Evolutionary conservation across 2,797 vertebrate genomes (phyloP).

Genomic region (Pachyuromys duprasi): DNA sequence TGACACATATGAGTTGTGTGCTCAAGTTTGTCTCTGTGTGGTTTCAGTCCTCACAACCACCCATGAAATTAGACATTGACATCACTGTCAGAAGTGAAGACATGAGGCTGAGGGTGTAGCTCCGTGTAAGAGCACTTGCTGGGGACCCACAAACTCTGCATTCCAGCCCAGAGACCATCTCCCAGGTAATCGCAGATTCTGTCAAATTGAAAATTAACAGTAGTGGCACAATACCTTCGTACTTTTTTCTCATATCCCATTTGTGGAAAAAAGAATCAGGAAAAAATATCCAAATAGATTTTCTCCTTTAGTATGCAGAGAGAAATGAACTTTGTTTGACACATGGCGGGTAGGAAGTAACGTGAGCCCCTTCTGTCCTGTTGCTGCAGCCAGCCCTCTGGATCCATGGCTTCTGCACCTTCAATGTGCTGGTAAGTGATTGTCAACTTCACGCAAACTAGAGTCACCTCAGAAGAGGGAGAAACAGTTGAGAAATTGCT

Average conservation of each 20-base stretch:
- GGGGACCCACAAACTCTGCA: neutral
- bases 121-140: neutral
- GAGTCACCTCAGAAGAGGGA: neutral
- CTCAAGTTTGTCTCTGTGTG: neutral
- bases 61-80: neutral
- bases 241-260: neutral
- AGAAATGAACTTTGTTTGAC: neutral
- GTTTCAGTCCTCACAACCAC: neutral
- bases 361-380: fast-evolving
- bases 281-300: neutral
- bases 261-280: neutral
- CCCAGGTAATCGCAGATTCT: neutral
- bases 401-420: neutral
- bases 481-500: neutral
- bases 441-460: neutral
- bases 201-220: neutral
- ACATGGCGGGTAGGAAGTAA: too few species aligned
- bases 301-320: neutral
- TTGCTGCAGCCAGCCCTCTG: neutral
- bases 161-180: neutral
- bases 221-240: neutral
- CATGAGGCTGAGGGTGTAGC: neutral
- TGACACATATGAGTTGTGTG: neutral
- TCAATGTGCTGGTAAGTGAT: neutral
- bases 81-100: neutral